Base-by-base conservation (phyloP, 2,797 vertebrate species). In the Darevskia mixta region DNA sequence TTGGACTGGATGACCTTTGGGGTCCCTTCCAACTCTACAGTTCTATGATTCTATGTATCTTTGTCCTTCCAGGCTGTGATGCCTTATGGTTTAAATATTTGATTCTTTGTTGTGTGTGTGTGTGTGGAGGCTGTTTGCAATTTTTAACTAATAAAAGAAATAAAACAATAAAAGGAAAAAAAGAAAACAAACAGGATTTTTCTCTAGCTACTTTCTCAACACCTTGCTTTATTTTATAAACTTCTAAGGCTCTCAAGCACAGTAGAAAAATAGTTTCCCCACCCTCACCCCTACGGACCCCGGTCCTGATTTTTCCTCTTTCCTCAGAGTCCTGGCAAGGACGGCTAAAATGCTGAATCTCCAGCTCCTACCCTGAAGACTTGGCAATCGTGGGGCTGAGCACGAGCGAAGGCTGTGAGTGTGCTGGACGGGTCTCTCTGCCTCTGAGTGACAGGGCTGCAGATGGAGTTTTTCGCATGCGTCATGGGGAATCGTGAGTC, bases 401-500 rank as follows among this genome's bases (percentile, higher is more conserved):
- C 92, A 85, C 17, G 23, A 79, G 9, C 49, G 3, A 55, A 29
- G 79, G 1, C 1, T 82, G 49, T 1, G 0, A 35, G 69, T 32
- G 3, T 20, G 66, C 82, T 61, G 72, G 55, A 29, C 0, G 6
- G 38, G 29, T 8, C 35, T 58, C 15, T 66, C 66, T 71, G 61
- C 23, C 38, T 29, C 66, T 38, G 32, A 0, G 2, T 88, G 89
- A 88, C 92, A 64, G 90, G 82, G 91, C 88, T 83, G 89, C 89
- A 91, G 92, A 91, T 29, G 90, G 92, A 92, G 67, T 81, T 82
- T 2, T 0, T 75, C 77, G 25, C 83, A 85, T 4, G 7, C 58
- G 18, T 83, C 15, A 3, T 80, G 45, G 87, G 92, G 77, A 64
- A 1, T 2, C 0, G 0, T 95, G 94, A 96, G 87, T 96, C 94